Evolutionary conservation across 2,888 invertebrate species (phyloP), one percentile per base, ranked within the genome.

Genomic region (Erebia epiphron): DNA sequence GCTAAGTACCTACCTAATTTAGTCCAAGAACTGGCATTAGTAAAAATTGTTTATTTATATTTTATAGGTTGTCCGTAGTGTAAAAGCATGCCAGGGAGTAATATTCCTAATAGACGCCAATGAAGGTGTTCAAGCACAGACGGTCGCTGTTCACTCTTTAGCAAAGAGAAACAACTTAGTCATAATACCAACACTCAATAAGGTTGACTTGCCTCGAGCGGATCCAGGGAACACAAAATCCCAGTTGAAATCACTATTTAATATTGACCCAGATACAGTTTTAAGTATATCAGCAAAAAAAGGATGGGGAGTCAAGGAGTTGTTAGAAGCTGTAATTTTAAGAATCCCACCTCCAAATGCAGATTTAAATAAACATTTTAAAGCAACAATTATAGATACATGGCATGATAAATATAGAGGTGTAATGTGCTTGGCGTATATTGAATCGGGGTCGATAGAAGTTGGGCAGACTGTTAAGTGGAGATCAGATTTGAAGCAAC

Each of bases 101-200:
- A 95, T 99, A 75, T 93, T 99, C 69, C 90, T 99, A 66, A 98
- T 99, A 0, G 99, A 99, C 92, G 98, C 99, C 1, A 99, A 98
- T 89, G 98, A 98, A 94, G 97, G 97, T 10, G 96, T 99, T 2
- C 98, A 99, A 92, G 99, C 99, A 0, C 99, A 99, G 90, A 99
- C 99, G 0, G 98, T 99, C 1, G 99, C 99, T 16, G 99, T 99
- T 82, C 99, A 98, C 90, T 97, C 97, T 85, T 89, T 99, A 74
- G 99, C 99, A 0, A 97, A 97, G 88, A 95, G 95, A 67, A 95
- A 95, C 76, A 96, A 98, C 79, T 89, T 99, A 67, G 89, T 94
- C 1, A 96, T 99, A 71, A 96, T 99, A 80, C 99, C 99, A 0
- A 98, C 98, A 0, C 92, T 99, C 50, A 99, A 99, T 90, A 99